Percentiles rank a stretch among this genome's conserved stretches.
Conservation (phyloP, 2,113 vertebrate genomes). For the Pteronura brasiliensis region DNA sequence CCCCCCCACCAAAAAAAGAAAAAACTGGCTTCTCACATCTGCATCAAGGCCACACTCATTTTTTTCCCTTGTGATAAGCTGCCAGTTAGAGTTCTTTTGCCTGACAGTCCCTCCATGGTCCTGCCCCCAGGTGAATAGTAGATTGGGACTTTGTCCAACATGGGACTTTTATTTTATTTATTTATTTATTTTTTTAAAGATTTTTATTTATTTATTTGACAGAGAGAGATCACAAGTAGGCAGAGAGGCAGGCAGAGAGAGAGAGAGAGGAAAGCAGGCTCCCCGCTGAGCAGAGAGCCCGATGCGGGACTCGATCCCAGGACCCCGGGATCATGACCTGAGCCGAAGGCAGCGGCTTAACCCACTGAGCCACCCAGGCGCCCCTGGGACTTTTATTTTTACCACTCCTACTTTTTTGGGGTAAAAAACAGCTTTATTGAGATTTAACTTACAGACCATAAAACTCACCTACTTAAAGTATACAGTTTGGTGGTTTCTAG, state of each 20-base stretch:
- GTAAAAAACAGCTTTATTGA: neutral
- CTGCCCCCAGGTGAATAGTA: neutral
- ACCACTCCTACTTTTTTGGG: neutral
- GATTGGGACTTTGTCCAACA: neutral
- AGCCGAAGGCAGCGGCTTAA: too few relatives aligned
- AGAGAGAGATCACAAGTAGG: too few relatives aligned
- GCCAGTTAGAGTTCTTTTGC: neutral
- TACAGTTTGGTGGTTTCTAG: neutral
- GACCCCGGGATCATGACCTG: too few relatives aligned
- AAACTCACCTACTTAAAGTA: neutral
- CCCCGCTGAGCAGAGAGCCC: too few relatives aligned
- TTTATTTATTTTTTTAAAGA: too few relatives aligned
- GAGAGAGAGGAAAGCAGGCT: too few relatives aligned
- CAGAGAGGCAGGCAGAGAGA: too few relatives aligned
- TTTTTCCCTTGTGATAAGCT: neutral
- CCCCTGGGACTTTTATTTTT: neutral
- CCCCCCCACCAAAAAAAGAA: neutral
- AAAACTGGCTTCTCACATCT: neutral
- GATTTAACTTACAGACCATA: neutral
- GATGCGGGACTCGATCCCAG: too few relatives aligned
- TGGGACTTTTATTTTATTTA: neutral
- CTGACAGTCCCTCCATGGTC: neutral
- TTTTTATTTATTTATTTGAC: too few relatives aligned
- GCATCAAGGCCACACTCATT: neutral
- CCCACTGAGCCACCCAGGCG: too few relatives aligned